Conservation (phyloP, 1,140 invertebrate genomes). For the Drosophila nasuta region DNA sequence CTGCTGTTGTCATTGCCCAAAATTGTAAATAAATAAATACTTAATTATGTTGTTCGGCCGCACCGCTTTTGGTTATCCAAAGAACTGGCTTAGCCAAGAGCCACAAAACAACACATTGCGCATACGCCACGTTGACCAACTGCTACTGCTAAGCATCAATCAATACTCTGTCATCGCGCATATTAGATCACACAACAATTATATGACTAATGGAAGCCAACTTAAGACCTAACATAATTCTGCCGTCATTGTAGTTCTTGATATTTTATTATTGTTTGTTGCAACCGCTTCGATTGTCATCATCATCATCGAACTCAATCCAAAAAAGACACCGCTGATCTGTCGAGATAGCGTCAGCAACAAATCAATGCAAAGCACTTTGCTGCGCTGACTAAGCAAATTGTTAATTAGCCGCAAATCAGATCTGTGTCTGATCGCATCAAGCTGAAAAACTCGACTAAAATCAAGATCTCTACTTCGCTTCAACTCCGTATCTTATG, state of each 20-base stretch:
- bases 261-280: neutral
- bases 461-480: neutral
- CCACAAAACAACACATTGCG: slow-evolving; percentile 51
- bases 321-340: slow-evolving; percentile 4
- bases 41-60: slow-evolving; percentile 80
- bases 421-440: slow-evolving; percentile 33
- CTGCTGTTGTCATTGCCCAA: slow-evolving; percentile 72
- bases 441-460: slow-evolving; percentile 1
- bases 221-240: slow-evolving; percentile 1
- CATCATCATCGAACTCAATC: neutral
- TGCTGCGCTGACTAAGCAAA: slow-evolving; percentile 51
- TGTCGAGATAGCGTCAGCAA: slow-evolving; percentile 44
- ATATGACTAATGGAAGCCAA: slow-evolving; percentile 40
- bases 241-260: neutral
- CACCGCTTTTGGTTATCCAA: slow-evolving; percentile 65
- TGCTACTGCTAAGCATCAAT: slow-evolving; percentile 55
- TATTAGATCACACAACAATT: slow-evolving; percentile 29
- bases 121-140: slow-evolving; percentile 73
- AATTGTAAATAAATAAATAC: slow-evolving; percentile 83
- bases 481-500: neutral
- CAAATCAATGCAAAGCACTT: slow-evolving; percentile 44
- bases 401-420: slow-evolving; percentile 46
- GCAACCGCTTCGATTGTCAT: slow-evolving; percentile 11
- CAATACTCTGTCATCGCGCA: slow-evolving; percentile 6
- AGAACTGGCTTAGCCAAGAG: slow-evolving; percentile 60